Percentiles rank a stretch among this genome's conserved stretches.
Evolutionary conservation across 1,140 invertebrate genomes (phyloP).

Genomic region (Euwallacea fornicatus): DNA sequence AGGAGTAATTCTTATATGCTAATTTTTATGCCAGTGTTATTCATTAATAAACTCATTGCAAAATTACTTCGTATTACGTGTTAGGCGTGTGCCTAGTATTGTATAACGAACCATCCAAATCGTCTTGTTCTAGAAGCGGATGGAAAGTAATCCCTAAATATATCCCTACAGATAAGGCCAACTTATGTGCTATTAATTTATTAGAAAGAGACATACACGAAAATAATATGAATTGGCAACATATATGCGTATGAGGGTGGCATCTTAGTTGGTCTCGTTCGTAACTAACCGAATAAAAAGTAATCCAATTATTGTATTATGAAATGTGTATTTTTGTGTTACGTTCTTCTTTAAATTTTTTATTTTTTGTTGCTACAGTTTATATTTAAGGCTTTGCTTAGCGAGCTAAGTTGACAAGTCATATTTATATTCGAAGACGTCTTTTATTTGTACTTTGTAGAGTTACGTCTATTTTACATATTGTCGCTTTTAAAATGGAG

Average conservation of each 20-base stretch:
- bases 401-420: slow-evolving; percentile 27
- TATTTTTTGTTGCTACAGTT: slow-evolving; percentile 26
- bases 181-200: too few species aligned
- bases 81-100: slow-evolving; percentile 7
- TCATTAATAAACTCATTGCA: slow-evolving; percentile 20
- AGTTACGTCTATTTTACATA: slow-evolving; percentile 32
- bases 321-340: slow-evolving; percentile 26
- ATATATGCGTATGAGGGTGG: too few species aligned
- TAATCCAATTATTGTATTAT: slow-evolving; percentile 19
- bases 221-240: too few species aligned
- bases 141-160: neutral
- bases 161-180: slow-evolving; percentile 9
- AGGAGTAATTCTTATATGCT: slow-evolving; percentile 19
- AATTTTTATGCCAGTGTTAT: slow-evolving; percentile 26
- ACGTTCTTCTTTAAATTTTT: slow-evolving; percentile 25
- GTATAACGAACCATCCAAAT: slow-evolving; percentile 7
- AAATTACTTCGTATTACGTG: slow-evolving; percentile 6
- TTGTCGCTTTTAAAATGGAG: slow-evolving; percentile 30
- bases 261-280: slow-evolving; percentile 3
- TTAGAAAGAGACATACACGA: too few species aligned
- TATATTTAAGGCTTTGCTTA: slow-evolving; percentile 27
- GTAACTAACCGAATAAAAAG: slow-evolving; percentile 8
- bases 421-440: slow-evolving; percentile 26
- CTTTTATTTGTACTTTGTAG: slow-evolving; percentile 31
- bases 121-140: slow-evolving; percentile 9